Base-by-base conservation (phyloP, 2,113 vertebrate genomes). In the Athene cunicularia region DNA sequence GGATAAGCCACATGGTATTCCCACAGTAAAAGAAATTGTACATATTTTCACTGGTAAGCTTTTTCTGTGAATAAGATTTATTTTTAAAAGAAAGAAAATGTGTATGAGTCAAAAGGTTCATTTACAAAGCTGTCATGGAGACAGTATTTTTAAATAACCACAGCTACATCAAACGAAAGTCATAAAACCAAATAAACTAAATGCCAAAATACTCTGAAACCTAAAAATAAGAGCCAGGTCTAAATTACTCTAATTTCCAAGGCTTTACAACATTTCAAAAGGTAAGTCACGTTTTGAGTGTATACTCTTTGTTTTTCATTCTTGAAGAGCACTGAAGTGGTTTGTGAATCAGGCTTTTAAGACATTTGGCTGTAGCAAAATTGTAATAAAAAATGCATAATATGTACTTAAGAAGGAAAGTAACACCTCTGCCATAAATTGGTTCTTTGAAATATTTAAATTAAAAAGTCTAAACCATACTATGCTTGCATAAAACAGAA, bases 381-480 rank as follows among this genome's bases (percentile, higher is more conserved):
- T 95, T 92, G 92, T 95, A 97, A 97, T 98, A 97, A 98, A 97
- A 98, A 96, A 98, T 95, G 95, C 96, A 95, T 95, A 96, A 91
- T 96, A 96, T 84, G 68, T 95, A 95, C 96, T 98, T 98, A 98
- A 97, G 96, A 97, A 96, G 89, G 96, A 97, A 98, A 96, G 95
- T 94, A 97, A 97, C 96, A 97, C 96, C 92, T 97, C 95, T 91
- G 39, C 80, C 55, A 95, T 95, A 96, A 97, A 97, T 93, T 97
- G 94, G 85, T 92, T 95, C 96, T 97, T 97, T 97, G 96, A 97
- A 97, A 98, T 97, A 97, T 97, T 98, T 97, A 97, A 97, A 97
- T 98, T 97, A 97, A 97, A 95, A 97, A 96, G 71, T 93, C 84
- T 87, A 96, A 97, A 86, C 90, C 86, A 83, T 92, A 92, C 86